Conservation (phyloP, 2,888 invertebrate genomes). For the Aquatica leii region DNA sequence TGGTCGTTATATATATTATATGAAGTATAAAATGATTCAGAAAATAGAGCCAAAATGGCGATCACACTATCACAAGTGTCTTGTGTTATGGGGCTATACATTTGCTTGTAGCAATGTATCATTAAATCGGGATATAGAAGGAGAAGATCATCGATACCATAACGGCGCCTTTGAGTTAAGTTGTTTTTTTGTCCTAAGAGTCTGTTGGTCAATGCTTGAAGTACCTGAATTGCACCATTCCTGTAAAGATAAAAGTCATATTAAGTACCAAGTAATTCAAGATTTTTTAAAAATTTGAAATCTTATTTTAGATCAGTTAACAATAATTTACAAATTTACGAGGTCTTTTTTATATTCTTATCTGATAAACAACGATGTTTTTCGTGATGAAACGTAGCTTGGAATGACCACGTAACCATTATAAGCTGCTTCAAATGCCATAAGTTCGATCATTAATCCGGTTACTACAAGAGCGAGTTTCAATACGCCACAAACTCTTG, state of each 20-base stretch:
- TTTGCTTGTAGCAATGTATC: neutral
- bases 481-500: too few species aligned
- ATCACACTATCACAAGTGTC: conserved; percentile 15
- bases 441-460: too few species aligned
- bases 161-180: neutral
- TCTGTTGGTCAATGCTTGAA: conserved; percentile 19
- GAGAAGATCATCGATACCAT: conserved; percentile 23
- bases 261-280: neutral
- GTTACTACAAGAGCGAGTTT: too few species aligned
- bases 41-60: conserved; percentile 27
- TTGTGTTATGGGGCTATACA: neutral
- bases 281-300: neutral
- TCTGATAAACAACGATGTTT: too few species aligned
- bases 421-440: too few species aligned
- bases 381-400: too few species aligned
- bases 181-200: conserved; percentile 21
- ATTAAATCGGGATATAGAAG: conserved; percentile 21
- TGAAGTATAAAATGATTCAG: conserved; percentile 18
- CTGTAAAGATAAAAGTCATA: conserved; percentile 8
- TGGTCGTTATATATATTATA: conserved; percentile 6
- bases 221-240: conserved; percentile 25
- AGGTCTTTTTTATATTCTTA: too few species aligned
- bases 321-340: too few species aligned
- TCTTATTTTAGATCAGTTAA: too few species aligned
- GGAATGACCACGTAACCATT: too few species aligned